Evolutionary conservation across 1,140 invertebrate species (phyloP).

Genomic region (Arion vulgaris): DNA sequence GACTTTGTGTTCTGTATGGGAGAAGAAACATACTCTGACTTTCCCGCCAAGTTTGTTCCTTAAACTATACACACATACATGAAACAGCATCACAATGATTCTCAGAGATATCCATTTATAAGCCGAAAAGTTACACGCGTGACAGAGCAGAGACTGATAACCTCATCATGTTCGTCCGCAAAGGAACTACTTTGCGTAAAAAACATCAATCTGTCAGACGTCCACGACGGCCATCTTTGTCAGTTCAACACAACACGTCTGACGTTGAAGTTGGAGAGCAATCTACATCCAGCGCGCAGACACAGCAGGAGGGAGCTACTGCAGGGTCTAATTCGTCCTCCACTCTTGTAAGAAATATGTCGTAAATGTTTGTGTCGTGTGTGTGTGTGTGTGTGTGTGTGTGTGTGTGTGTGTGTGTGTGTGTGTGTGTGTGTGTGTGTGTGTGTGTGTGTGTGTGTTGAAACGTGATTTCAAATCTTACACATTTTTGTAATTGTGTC

Average conservation of each 20-base stretch:
- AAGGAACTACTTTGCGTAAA: background rate
- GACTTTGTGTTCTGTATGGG: too few species aligned
- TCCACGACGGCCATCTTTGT: background rate
- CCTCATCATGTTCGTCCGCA: background rate
- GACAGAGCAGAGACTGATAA: background rate
- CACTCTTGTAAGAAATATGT: too few species aligned
- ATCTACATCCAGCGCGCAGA: background rate
- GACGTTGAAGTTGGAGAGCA: background rate
- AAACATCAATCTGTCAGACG: constrained; percentile 1
- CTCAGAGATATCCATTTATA: too few species aligned
- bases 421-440: background rate
- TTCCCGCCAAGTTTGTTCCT: background rate
- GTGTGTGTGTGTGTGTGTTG: too few species aligned
- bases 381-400: too few species aligned
- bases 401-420: constrained; percentile 8
- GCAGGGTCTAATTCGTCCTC: background rate
- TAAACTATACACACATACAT: too few species aligned
- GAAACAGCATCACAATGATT: too few species aligned
- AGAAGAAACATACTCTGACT: background rate
- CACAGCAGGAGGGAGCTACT: background rate
- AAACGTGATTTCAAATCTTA: background rate
- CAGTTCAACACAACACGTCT: background rate
- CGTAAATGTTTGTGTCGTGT: too few species aligned
- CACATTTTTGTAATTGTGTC: too few species aligned
- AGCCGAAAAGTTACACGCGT: too few species aligned